These are phyloP conservation scores for Heliothis peltigera DNA, from an alignment of 2,888 invertebrate genomes.

Conservation along the genomic window DNA sequence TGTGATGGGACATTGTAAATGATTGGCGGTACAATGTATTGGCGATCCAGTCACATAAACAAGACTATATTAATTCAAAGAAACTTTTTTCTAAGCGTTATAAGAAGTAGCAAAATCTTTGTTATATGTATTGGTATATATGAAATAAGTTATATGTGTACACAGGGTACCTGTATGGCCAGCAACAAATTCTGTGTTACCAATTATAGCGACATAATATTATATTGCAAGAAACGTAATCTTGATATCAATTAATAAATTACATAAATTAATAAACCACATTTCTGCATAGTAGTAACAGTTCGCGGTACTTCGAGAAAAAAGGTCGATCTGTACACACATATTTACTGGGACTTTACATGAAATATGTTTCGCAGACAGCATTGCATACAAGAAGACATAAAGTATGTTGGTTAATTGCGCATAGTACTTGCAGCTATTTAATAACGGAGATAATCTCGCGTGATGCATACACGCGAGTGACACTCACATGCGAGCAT, in stretches of 20 bases:
- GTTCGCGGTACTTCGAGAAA: slow-evolving; percentile 28
- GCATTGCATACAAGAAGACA: slow-evolving; percentile 44
- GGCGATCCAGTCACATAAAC: slow-evolving; percentile 29
- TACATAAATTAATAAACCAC: slow-evolving; percentile 53
- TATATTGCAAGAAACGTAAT: slow-evolving; percentile 41
- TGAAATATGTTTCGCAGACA: slow-evolving; percentile 42
- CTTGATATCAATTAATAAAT: slow-evolving; percentile 47
- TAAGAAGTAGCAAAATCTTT: slow-evolving; percentile 19
- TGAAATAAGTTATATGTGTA: slow-evolving; percentile 20
- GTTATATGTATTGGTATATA: slow-evolving; percentile 5
- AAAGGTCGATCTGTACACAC: slow-evolving; percentile 24
- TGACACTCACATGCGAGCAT: slow-evolving; percentile 55
- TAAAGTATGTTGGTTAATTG: slow-evolving; percentile 57
- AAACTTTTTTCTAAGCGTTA: slow-evolving; percentile 21
- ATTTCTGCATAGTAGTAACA: slow-evolving; percentile 45
- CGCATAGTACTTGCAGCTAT: slow-evolving; percentile 55
- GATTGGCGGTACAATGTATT: slow-evolving; percentile 64
- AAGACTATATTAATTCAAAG: slow-evolving; percentile 9
- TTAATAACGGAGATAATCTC: slow-evolving; percentile 62
- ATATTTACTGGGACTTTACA: slow-evolving; percentile 37
- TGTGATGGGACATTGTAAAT: slow-evolving; percentile 75
- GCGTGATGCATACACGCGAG: slow-evolving; percentile 56
- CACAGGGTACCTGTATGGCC: slow-evolving; percentile 7
- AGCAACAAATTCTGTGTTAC: slow-evolving; percentile 13
- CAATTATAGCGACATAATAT: slow-evolving; percentile 46